These are phyloP conservation scores for Crypturellus undulatus DNA, from an alignment of 2,113 vertebrate species.

Conservation along the genomic window DNA sequence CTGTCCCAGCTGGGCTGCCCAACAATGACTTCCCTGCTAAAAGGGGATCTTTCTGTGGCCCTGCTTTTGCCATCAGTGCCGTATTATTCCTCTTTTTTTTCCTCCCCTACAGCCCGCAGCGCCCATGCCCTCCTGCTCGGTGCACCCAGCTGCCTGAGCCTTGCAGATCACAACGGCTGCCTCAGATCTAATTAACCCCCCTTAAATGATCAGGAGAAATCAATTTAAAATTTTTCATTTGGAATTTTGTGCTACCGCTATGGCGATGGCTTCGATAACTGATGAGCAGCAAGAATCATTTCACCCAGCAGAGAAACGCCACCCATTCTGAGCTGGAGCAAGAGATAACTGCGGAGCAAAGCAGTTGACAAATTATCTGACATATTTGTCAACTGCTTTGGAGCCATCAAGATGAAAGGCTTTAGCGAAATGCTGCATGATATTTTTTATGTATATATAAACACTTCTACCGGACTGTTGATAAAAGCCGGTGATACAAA, in stretches of 20 bases:
- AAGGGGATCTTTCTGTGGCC: not conserved
- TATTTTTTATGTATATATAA: constrained; percentile 23
- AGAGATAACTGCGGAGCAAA: constrained; percentile 8
- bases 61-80: not conserved
- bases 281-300: not conserved
- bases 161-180: not conserved
- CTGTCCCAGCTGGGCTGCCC: not conserved
- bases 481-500: constrained; percentile 54
- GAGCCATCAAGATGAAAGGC: constrained; percentile 25
- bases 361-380: constrained; percentile 37
- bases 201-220: not conserved
- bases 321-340: not conserved
- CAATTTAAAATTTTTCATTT: not conserved
- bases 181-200: not conserved
- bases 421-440: constrained; percentile 35
- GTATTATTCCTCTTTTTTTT: not conserved
- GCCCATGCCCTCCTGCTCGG: not conserved
- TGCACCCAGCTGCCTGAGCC: not conserved
- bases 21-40: not conserved
- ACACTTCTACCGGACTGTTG: constrained; percentile 28
- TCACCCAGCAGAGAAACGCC: not conserved
- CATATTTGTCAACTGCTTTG: constrained; percentile 25
- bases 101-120: rapidly evolving
- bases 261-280: not conserved
- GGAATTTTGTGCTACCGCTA: not conserved